Evolutionary conservation across 92 coral and sea anemone genomes (phyloP).

Genomic region (Umimayanthus kanabou): DNA sequence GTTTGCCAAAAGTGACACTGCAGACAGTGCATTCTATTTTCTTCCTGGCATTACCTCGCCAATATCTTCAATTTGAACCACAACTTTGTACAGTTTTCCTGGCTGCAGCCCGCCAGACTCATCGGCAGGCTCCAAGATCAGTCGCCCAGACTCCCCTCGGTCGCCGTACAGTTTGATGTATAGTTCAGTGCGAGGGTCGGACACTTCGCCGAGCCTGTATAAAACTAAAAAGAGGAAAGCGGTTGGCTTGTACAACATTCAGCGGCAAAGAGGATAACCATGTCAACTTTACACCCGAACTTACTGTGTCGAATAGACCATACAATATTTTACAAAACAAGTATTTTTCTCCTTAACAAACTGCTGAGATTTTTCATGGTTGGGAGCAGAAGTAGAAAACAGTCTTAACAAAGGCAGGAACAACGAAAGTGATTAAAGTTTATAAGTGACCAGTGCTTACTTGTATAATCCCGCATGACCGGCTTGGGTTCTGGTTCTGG

Average conservation of each 20-base stretch:
- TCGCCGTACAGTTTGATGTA: slow-evolving; percentile 33
- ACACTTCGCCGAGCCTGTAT: slow-evolving; percentile 38
- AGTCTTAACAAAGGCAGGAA: not conserved
- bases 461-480: slow-evolving; percentile 25
- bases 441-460: slow-evolving; percentile 16
- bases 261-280: too few relatives aligned
- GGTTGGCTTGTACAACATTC: too few relatives aligned
- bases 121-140: slow-evolving; percentile 32
- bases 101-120: slow-evolving; percentile 31
- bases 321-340: too few relatives aligned
- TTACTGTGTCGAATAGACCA: too few relatives aligned
- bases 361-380: too few relatives aligned
- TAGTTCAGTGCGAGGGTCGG: slow-evolving; percentile 31
- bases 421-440: not conserved
- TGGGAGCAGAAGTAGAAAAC: not conserved
- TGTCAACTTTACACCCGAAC: too few relatives aligned
- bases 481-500: not conserved
- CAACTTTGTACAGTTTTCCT: slow-evolving; percentile 33
- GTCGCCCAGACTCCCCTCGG: slow-evolving; percentile 36
- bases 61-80: slow-evolving; percentile 26
- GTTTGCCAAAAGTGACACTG: not conserved
- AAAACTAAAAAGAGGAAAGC: slow-evolving; percentile 14
- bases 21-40: not conserved
- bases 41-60: slow-evolving; percentile 29
- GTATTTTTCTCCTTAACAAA: too few relatives aligned